phyloP scores from a whole-genome alignment of 2,888 invertebrate species.

The Eupithecia dodoneata region DNA sequence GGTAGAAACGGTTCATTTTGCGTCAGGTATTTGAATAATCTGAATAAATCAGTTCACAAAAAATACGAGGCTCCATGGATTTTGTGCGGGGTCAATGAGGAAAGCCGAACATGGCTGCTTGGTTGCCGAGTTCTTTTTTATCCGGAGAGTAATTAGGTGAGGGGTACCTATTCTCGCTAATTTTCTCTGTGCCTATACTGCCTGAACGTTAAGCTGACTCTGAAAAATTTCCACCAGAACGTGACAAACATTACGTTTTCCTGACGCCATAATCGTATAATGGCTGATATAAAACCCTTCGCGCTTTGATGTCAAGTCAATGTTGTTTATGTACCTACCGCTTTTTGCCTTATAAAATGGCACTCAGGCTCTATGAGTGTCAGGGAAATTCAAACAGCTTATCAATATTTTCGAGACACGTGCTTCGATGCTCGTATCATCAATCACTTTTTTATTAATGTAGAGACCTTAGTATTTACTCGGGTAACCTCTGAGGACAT shows the following conservation, averaged over 20 bases:
- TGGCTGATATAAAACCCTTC: slow-evolving; percentile 36
- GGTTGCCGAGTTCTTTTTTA: slow-evolving; percentile 3
- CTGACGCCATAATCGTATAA: slow-evolving; percentile 40
- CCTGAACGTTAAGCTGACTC: slow-evolving; percentile 36
- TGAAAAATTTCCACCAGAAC: slow-evolving; percentile 47
- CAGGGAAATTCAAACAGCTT: slow-evolving; percentile 6
- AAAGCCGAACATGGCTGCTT: background rate
- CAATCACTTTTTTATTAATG: slow-evolving; percentile 44
- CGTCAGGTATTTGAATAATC: slow-evolving; percentile 26
- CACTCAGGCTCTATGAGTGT: slow-evolving; percentile 16
- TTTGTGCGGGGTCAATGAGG: slow-evolving; percentile 16
- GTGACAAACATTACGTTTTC: slow-evolving; percentile 33
- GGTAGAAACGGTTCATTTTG: slow-evolving; percentile 34
- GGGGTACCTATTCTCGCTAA: slow-evolving; percentile 39
- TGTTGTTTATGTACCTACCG: slow-evolving; percentile 27
- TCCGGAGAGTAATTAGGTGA: slow-evolving; percentile 53
- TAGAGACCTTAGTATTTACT: too few species aligned
- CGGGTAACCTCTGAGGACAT: background rate
- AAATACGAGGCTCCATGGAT: slow-evolving; percentile 16
- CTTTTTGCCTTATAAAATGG: slow-evolving; percentile 27
- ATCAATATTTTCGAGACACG: background rate
- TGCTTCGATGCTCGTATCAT: slow-evolving; percentile 25
- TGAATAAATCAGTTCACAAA: slow-evolving; percentile 27
- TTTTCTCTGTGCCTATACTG: slow-evolving; percentile 57
- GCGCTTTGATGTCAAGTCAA: slow-evolving; percentile 32